Evolutionary conservation across 2,888 invertebrate species (phyloP), one percentile per base, ranked within the genome.

Genomic region (Agriopis leucophaearia): DNA sequence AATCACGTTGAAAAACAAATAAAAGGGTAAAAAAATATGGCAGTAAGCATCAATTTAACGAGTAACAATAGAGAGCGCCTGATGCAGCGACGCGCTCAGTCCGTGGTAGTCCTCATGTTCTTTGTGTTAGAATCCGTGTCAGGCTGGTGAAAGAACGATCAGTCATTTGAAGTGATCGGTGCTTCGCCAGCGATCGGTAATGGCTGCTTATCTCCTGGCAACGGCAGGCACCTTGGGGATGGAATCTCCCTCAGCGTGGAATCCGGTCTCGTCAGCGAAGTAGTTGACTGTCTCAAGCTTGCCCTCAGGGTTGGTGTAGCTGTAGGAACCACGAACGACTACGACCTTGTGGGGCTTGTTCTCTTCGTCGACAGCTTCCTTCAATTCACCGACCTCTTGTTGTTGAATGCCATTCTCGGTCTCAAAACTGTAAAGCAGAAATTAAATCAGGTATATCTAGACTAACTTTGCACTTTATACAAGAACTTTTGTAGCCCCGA

Each of bases 201-300:
- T 0, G 48, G 38, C 15, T 8, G 70, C 62, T 83, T 85, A 85
- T 81, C 79, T 84, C 72, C 81, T 80, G 71, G 77, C 51, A 15
- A 4, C 61, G 90, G 55, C 92, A 52, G 91, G 18, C 0, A 13
- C 87, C 62, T 95, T 94, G 69, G 96, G 96, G 78, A 96, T 86
- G 82, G 96, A 95, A 0, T 93, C 92, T 48, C 96, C 96, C 60
- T 94, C 92, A 4, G 96, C 94, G 71, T 94, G 95, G 94, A 90
- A 96, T 67, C 96, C 96, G 74, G 87, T 95, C 86, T 96, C 95
- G 77, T 96, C 96, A 54, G 96, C 96, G 66, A 83, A 83, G 89
- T 95, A 96, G 51, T 82, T 93, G 74, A 95, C 75, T 42, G 85
- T 82, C 74, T 95, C 93, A 2, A 88, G 85, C 15, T 92, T 91